Evolutionary conservation across 2,888 invertebrate genomes (phyloP), one percentile per base, ranked within the genome.

Genomic region (Himalopsyche kuldschensis): DNA sequence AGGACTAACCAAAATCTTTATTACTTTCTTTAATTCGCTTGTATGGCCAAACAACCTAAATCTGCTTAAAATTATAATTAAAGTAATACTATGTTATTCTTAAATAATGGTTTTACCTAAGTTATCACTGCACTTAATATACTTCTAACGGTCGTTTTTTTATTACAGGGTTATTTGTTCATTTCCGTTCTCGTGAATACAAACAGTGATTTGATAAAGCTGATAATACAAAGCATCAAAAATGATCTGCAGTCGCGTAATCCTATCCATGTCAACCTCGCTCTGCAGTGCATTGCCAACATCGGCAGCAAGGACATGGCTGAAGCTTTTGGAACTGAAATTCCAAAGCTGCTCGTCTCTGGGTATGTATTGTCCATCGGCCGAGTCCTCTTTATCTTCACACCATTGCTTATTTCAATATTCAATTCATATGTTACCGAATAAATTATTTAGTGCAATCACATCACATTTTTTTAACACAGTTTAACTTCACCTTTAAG

Each of bases 221-320:
- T 99, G 89, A 99, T 99, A 88, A 98, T 99, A 88, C 99, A 99
- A 92, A 98, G 98, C 89, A 99, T 99, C 89, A 99, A 99, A 91
- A 99, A 99, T 93, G 99, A 99, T 92, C 93, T 99, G 89, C 95
- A 95, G 88, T 98, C 97, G 85, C 94, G 97, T 87, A 99, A 99
- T 92, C 99, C 99, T 63, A 97, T 99, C 88, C 99, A 99, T 90
- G 98, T 99, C 81, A 99, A 99, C 91, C 93, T 99, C 89, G 99
- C 99, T 78, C 93, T 99, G 87, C 99, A 99, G 91, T 99, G 99
- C 91, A 99, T 99, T 89, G 99, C 99, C 81, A 99, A 99, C 90
- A 99, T 99, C 90, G 99, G 99, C 83, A 98, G 98, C 90, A 96
- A 97, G 88, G 99, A 99, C 90, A 99, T 99, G 99, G 99, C 99